phyloP scores from a whole-genome alignment of 2,888 invertebrate species.

The Meiosimyza platycephala region DNA sequence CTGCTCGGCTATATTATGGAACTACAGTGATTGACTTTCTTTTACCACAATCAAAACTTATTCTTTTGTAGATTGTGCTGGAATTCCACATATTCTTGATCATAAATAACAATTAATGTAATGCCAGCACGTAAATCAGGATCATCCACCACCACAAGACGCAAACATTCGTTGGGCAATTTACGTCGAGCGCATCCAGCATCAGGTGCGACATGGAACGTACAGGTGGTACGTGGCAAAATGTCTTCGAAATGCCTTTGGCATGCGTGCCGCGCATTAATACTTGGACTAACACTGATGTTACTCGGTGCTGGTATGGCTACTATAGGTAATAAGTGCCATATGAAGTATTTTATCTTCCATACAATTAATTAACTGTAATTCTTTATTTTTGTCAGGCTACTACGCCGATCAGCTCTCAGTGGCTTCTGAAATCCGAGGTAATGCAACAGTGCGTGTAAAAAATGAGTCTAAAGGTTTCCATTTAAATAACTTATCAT shows the following conservation, averaged over 20 bases:
- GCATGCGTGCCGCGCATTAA: slow-evolving; percentile 93
- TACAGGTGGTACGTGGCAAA: slow-evolving; percentile 86
- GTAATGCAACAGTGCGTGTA: slow-evolving; percentile 81
- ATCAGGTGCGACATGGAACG: slow-evolving; percentile 87
- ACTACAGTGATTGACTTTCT: too few species aligned
- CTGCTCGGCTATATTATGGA: too few species aligned
- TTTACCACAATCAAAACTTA: background rate
- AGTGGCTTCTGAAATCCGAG: slow-evolving; percentile 80
- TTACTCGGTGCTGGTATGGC: slow-evolving; percentile 93
- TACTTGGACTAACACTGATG: slow-evolving; percentile 88
- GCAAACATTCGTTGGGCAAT: slow-evolving; percentile 69
- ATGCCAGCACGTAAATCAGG: slow-evolving; percentile 63
- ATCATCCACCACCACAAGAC: slow-evolving; percentile 60
- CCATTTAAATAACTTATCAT: slow-evolving; percentile 89
- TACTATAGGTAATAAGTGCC: slow-evolving; percentile 77
- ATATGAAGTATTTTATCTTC: too few species aligned
- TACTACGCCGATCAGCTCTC: slow-evolving; percentile 87
- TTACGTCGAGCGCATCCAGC: slow-evolving; percentile 80
- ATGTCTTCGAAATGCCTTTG: slow-evolving; percentile 91
- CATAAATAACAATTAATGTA: slow-evolving; percentile 39
- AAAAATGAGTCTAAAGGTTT: slow-evolving; percentile 86
- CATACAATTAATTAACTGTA: too few species aligned
- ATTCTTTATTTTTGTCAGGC: slow-evolving; percentile 68
- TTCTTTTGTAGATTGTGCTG: background rate
- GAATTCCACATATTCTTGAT: background rate